phyloP scores from a whole-genome alignment of 1,140 invertebrate genomes.

The Oscheius sp. region DNA sequence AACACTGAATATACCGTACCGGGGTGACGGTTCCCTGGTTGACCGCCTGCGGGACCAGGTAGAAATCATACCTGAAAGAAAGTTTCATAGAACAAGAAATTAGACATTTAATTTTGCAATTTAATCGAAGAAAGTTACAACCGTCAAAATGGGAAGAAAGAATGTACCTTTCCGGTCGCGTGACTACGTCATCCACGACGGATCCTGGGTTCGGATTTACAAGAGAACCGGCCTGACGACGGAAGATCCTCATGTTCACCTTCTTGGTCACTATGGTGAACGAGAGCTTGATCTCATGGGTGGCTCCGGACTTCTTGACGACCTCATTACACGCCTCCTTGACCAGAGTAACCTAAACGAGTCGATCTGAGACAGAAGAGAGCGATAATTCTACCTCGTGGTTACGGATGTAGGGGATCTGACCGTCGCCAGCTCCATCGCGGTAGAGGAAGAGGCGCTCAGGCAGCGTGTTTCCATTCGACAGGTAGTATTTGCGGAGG shows the following conservation, averaged over 20 bases:
- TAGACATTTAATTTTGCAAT: not conserved
- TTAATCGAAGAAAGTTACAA: too few relatives aligned
- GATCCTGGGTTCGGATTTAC: conserved; percentile 36
- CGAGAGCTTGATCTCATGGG: conserved; percentile 11
- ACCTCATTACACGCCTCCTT: conserved; percentile 23
- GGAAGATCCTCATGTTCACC: conserved; percentile 28
- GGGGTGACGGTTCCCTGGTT: conserved; percentile 37
- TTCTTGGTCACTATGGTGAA: conserved; percentile 39
- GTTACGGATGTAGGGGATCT: conserved; percentile 32
- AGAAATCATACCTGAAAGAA: conserved; percentile 22
- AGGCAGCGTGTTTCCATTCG: conserved; percentile 22
- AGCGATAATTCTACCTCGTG: conserved; percentile 4
- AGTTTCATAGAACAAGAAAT: not conserved
- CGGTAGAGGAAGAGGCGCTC: conserved; percentile 23
- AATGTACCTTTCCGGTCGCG: too few relatives aligned
- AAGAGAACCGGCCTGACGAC: not conserved
- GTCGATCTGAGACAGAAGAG: not conserved
- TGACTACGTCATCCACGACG: conserved; percentile 23
- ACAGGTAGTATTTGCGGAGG: conserved; percentile 20
- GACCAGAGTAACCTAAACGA: conserved; percentile 18
- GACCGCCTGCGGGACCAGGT: conserved; percentile 33
- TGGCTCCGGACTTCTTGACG: not conserved
- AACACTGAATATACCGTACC: not conserved
- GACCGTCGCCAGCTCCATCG: conserved; percentile 38
- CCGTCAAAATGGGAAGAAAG: too few relatives aligned